These are phyloP conservation scores for Tyrannus savana DNA, from an alignment of 2,113 vertebrate species.

Conservation along the genomic window DNA sequence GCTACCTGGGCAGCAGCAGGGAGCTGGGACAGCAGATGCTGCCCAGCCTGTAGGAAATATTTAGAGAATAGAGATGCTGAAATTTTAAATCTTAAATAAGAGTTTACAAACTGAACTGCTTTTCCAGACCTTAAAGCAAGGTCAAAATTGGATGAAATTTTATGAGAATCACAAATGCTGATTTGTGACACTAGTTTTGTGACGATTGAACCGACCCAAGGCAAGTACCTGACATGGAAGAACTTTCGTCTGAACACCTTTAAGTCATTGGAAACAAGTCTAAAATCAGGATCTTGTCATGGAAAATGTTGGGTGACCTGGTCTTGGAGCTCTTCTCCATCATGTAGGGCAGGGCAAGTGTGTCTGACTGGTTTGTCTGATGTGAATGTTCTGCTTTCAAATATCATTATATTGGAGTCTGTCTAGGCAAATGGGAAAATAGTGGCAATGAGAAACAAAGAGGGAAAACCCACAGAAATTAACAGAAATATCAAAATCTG, in stretches of 20 bases:
- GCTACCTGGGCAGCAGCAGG: background rate
- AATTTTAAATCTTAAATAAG: background rate
- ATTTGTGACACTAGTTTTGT: background rate
- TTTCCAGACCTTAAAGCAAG: background rate
- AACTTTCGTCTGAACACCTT: background rate
- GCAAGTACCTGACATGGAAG: background rate
- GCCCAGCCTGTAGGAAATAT: accelerated
- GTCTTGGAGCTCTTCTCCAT: background rate
- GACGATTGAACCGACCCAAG: background rate
- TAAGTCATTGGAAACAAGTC: background rate
- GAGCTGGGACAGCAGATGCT: background rate
- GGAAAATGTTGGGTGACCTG: background rate
- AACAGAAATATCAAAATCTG: background rate
- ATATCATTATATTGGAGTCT: background rate
- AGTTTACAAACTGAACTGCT: background rate
- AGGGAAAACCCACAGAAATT: background rate
- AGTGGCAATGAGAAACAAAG: background rate
- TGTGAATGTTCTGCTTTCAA: background rate
- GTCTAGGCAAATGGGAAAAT: background rate
- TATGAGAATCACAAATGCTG: background rate
- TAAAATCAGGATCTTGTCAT: background rate
- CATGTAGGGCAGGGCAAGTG: background rate
- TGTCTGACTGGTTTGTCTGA: background rate
- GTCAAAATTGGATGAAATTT: background rate
- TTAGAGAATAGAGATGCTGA: background rate